These are phyloP conservation scores for Pachypeltis micranthus DNA, from an alignment of 1,140 invertebrate species.

Conservation along the genomic window DNA sequence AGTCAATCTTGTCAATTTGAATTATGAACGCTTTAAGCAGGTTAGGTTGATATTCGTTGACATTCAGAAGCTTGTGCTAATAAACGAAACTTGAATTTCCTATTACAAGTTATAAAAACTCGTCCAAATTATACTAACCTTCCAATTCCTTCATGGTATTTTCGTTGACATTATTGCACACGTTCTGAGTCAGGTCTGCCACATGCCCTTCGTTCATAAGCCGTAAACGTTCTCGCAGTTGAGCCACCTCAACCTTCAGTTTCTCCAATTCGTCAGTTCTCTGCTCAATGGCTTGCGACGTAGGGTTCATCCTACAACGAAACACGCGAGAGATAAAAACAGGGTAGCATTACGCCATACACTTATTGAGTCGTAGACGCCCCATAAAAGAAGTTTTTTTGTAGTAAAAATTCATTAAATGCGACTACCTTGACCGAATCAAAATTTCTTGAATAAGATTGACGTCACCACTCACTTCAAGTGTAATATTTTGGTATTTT, in stretches of 20 bases:
- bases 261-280: constrained; percentile 52
- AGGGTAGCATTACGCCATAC: too few relatives aligned
- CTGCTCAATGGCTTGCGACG: constrained; percentile 49
- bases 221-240: constrained; percentile 40
- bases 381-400: too few relatives aligned
- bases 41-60: too few relatives aligned
- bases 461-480: constrained; percentile 29
- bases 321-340: too few relatives aligned
- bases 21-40: too few relatives aligned
- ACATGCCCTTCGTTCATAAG: constrained; percentile 47
- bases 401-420: too few relatives aligned
- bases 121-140: constrained; percentile 23
- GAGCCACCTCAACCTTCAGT: constrained; percentile 55
- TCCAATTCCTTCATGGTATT: constrained; percentile 37
- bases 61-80: neutral
- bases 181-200: constrained; percentile 40
- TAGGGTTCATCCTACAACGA: constrained; percentile 56
- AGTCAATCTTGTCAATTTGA: too few relatives aligned
- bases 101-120: neutral
- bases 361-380: too few relatives aligned
- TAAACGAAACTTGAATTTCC: too few relatives aligned
- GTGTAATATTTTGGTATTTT: constrained; percentile 29
- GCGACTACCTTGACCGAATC: neutral
- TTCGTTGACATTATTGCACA: constrained; percentile 32
- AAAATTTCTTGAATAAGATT: neutral